These are phyloP conservation scores for Cantharis rustica DNA, from an alignment of 2,888 invertebrate genomes.

Conservation along the genomic window DNA sequence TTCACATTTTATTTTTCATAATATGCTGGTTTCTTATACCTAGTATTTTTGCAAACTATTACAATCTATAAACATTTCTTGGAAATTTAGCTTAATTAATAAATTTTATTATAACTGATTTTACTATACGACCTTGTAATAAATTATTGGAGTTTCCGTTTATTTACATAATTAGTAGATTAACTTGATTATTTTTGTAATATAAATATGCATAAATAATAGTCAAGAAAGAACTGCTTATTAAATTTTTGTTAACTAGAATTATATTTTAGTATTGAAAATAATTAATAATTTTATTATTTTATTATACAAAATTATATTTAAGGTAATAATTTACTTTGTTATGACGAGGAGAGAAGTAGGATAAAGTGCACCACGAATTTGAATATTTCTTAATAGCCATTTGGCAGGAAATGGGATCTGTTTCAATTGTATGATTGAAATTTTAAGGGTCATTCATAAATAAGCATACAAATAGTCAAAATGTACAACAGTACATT, in stretches of 20 bases:
- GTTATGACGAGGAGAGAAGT: too few species aligned
- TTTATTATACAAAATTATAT: too few species aligned
- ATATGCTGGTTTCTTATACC: background rate
- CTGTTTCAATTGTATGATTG: too few species aligned
- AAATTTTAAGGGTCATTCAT: too few species aligned
- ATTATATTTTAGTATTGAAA: background rate
- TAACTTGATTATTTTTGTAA: background rate
- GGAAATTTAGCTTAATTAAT: background rate
- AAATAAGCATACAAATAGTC: too few species aligned
- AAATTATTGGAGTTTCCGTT: background rate
- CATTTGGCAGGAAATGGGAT: too few species aligned
- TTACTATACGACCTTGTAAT: background rate
- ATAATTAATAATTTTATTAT: background rate
- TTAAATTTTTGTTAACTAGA: background rate
- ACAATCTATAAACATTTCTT: background rate
- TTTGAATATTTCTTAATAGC: too few species aligned
- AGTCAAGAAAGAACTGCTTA: background rate
- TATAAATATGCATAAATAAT: background rate
- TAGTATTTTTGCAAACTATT: background rate
- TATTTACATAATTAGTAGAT: background rate
- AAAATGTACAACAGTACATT: too few species aligned
- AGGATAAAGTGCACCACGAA: too few species aligned
- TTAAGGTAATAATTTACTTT: too few species aligned
- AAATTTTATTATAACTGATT: background rate
- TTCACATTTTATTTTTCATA: background rate